Evolutionary conservation across 1,140 invertebrate species (phyloP).

Genomic region (Heliconius melpomene): DNA sequence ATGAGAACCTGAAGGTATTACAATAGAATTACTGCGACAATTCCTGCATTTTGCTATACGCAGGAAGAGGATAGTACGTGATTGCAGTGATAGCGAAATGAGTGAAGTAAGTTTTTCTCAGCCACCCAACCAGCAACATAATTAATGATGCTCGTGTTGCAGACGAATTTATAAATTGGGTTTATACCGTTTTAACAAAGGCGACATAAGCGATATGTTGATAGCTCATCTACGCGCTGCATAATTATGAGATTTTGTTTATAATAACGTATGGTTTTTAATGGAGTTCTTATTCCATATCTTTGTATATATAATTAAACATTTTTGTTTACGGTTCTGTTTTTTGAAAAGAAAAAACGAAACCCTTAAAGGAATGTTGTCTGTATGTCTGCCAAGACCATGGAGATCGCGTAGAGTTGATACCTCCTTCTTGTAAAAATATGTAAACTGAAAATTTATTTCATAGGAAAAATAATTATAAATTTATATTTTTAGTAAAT

Average conservation of each 20-base stretch:
- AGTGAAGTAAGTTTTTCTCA: conserved; percentile 79
- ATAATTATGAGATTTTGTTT: conserved; percentile 48
- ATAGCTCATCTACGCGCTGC: conserved; percentile 58
- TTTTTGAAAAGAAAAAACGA: no score
- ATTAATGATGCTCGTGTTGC: conserved; percentile 78
- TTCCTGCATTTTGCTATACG: conserved; percentile 41
- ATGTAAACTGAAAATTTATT: no score
- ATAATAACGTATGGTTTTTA: background rate
- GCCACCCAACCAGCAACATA: conserved; percentile 81
- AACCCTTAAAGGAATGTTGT: no score
- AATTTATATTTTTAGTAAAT: no score
- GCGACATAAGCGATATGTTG: conserved; percentile 66
- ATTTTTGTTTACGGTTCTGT: no score
- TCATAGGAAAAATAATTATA: no score
- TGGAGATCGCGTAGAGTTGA: no score
- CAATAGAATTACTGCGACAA: background rate
- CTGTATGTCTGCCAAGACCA: no score
- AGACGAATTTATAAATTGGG: conserved; percentile 79
- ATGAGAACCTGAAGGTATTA: background rate
- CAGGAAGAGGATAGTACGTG: conserved; percentile 60
- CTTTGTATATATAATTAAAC: no score
- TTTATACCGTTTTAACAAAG: conserved; percentile 75
- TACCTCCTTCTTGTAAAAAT: no score
- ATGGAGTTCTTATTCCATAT: no score
- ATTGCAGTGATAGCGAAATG: conserved; percentile 77